phyloP scores from a whole-genome alignment of 2,797 vertebrate genomes.

The Pseudochaenichthys georgianus region DNA sequence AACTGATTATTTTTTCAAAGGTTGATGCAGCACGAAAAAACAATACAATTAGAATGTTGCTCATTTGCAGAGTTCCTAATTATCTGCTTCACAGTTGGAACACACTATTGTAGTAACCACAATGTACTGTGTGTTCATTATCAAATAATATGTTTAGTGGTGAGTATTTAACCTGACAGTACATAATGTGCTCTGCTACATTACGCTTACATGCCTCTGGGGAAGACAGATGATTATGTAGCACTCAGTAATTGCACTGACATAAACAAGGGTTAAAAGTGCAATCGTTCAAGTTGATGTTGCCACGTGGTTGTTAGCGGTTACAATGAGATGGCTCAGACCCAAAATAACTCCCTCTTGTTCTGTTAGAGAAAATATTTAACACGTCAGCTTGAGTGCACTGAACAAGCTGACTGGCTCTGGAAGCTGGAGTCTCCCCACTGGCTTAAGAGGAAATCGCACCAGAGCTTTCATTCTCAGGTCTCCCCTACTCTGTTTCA shows the following conservation, averaged over 20 bases:
- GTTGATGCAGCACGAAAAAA: slow-evolving; percentile 5
- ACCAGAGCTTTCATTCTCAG: slow-evolving; percentile 36
- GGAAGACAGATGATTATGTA: slow-evolving; percentile 35
- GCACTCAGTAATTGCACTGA: slow-evolving; percentile 37
- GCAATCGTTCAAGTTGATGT: slow-evolving; percentile 47
- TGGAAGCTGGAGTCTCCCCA: slow-evolving; percentile 27
- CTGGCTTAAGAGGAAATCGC: slow-evolving; percentile 58
- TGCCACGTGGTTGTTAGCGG: slow-evolving; percentile 50
- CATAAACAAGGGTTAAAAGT: slow-evolving; percentile 48
- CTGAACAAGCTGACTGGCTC: slow-evolving; percentile 48
- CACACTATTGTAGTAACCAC: slow-evolving; percentile 20
- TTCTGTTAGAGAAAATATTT: slow-evolving; percentile 51
- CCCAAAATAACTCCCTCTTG: slow-evolving; percentile 29
- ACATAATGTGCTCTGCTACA: slow-evolving; percentile 33
- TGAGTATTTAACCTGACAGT: slow-evolving; percentile 42
- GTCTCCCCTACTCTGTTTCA: slow-evolving; percentile 31
- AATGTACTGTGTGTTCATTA: slow-evolving; percentile 47
- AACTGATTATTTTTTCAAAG: background rate
- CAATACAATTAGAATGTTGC: slow-evolving; percentile 32
- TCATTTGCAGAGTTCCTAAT: slow-evolving; percentile 34
- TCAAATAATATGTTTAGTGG: slow-evolving; percentile 29
- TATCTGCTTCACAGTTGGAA: slow-evolving; percentile 13
- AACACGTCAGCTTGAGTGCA: slow-evolving; percentile 52
- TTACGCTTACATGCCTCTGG: slow-evolving; percentile 38
- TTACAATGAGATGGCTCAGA: slow-evolving; percentile 54